Evolutionary conservation across 2,797 vertebrate genomes (phyloP), one percentile per base, ranked within the genome.

Genomic region (Crypturellus tataupa): DNA sequence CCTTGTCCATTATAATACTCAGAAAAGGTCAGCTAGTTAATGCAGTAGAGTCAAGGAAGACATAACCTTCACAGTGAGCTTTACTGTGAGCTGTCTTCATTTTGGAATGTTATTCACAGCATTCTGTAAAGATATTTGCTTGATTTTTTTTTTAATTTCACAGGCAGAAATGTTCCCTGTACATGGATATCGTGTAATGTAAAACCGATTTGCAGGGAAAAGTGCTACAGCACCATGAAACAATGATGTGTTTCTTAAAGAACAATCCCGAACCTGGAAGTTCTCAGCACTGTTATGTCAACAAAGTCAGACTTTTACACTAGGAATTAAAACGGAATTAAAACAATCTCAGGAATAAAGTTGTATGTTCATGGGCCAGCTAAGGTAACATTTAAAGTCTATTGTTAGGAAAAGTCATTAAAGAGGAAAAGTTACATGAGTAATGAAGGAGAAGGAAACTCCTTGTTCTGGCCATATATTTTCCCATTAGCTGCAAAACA

Each of bases 361-460:
- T 93, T 90, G 82, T 17, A 25, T 81, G 47, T 89, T 94, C 93
- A 16, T 35, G 25, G 11, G 51, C 19, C 46, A 67, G 59, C 31
- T 49, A 27, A 42, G 51, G 44, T 60, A 78, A 78, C 31, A 56
- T 89, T 93, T 89, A 9, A 11, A 69, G 58, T 51, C 78, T 51
- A 42, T n/a, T 69, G 10, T 60, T 69, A 91, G 23, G 81, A 73
- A 92, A 96, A 93, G 85, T 85, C 95, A 75, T 59, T 87, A 84
- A 73, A 65, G 46, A 42, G 81, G 17, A 84, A 85, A 94, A 90
- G 58, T 67, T 93, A 85, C 53, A 67, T 44, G 91, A 95, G 58
- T 92, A 96, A 95, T 94, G 85, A 97, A 93, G 80, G 67, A 96
- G 80, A 97, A 96, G 87, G 59, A 71, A 82, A 75, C 83, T 93